Percentiles rank a stretch among this genome's conserved stretches.
phyloP scores from a whole-genome alignment of 2,888 invertebrate genomes.

The Heliconius hortense region DNA sequence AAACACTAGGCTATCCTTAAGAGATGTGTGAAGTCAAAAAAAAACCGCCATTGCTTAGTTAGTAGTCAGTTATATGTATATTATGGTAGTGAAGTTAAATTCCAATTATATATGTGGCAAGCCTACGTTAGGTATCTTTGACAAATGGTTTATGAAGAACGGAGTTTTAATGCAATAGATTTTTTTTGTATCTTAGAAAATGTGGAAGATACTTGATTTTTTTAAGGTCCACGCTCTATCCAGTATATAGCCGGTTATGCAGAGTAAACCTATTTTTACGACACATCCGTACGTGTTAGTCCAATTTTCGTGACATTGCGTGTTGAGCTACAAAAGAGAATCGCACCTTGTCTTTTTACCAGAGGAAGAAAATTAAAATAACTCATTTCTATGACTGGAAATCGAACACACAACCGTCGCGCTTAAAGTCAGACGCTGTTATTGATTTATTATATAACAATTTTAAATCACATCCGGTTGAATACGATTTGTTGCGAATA shows the following conservation, averaged over 20 bases:
- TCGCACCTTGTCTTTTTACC: no score
- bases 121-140: no score
- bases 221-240: not conserved
- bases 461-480: not conserved
- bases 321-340: no score
- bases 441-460: not conserved
- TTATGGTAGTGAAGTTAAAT: not conserved
- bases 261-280: no score
- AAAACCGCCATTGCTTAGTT: not conserved
- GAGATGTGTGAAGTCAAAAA: no score
- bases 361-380: not conserved
- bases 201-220: not conserved
- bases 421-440: not conserved
- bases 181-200: not conserved
- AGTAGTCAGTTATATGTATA: not conserved
- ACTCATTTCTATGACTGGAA: not conserved
- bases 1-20: not conserved
- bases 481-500: constrained; percentile 25
- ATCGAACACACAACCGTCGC: not conserved
- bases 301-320: no score
- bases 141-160: no score
- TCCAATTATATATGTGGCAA: not conserved
- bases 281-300: no score
- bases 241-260: no score
- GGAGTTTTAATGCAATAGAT: not conserved